phyloP scores from a whole-genome alignment of 2,888 invertebrate species.

The Molanna angustata region DNA sequence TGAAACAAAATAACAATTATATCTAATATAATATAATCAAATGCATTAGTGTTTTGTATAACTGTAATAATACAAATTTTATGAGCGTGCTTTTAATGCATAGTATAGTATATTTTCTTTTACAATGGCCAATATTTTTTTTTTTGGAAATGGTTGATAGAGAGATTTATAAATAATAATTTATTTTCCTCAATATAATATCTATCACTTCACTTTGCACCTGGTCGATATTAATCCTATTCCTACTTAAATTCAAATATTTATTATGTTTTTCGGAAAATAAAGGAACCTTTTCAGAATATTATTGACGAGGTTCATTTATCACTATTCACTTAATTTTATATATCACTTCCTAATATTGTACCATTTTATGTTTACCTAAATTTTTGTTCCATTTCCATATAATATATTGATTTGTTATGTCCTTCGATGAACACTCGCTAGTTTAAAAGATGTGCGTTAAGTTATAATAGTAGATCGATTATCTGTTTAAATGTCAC shows the following conservation, averaged over 20 bases:
- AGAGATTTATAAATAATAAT: no score
- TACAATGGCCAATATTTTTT: no score
- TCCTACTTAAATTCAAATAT: slow-evolving; percentile 11
- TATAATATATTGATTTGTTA: slow-evolving; percentile 6
- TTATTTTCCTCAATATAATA: not conserved
- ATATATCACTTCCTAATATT: slow-evolving; percentile 20
- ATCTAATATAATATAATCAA: no score
- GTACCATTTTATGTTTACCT: slow-evolving; percentile 7
- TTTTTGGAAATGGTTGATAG: no score
- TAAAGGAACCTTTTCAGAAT: slow-evolving; percentile 26
- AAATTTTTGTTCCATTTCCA: slow-evolving; percentile 5
- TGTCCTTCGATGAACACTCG: slow-evolving; percentile 11
- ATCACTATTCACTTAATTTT: slow-evolving; percentile 26
- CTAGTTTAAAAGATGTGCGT: slow-evolving; percentile 15
- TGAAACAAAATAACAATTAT: no score
- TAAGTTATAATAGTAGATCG: slow-evolving; percentile 3
- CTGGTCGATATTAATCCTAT: slow-evolving; percentile 14
- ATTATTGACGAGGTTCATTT: slow-evolving; percentile 14
- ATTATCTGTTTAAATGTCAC: no score
- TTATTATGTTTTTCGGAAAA: slow-evolving; percentile 24
- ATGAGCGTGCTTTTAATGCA: no score
- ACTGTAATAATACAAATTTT: no score
- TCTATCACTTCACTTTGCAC: slow-evolving; percentile 22
- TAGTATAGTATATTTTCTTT: no score
- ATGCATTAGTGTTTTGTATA: no score